phyloP scores from a whole-genome alignment of 1,140 invertebrate species.

The Plectus sambesii region DNA sequence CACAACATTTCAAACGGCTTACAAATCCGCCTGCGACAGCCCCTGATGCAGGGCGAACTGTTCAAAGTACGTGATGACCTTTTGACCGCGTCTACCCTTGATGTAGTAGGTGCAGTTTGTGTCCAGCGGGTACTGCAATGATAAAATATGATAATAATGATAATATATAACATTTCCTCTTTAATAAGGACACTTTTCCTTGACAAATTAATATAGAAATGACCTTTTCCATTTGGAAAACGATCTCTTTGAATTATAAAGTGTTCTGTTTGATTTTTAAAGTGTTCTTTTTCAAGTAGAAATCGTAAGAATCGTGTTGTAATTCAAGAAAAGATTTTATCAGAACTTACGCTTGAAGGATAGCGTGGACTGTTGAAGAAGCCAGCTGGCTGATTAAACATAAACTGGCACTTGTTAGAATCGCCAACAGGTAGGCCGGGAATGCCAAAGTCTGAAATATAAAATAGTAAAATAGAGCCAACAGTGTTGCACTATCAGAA shows the following conservation, averaged over 20 bases:
- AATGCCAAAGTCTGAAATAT: constrained; percentile 37
- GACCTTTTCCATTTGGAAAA: too few species aligned
- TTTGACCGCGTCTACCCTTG: constrained; percentile 27
- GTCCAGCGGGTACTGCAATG: constrained; percentile 33
- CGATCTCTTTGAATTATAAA: too few species aligned
- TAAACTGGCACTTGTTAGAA: constrained; percentile 39
- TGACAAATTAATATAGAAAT: too few species aligned
- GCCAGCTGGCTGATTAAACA: constrained; percentile 27
- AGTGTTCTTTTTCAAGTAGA: too few species aligned
- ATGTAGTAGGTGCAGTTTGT: constrained; percentile 41
- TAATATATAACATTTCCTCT: constrained; percentile 6
- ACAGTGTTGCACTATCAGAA: too few species aligned
- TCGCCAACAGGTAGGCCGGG: constrained; percentile 36
- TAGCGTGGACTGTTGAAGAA: constrained; percentile 43
- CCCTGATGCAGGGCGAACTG: constrained; percentile 42
- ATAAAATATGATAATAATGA: constrained; percentile 2
- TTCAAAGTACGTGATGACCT: constrained; percentile 42
- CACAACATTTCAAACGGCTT: not conserved
- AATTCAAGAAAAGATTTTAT: too few species aligned
- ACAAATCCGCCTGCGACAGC: constrained; percentile 15
- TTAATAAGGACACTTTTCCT: not conserved
- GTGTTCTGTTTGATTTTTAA: too few species aligned
- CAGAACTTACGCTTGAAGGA: constrained; percentile 33
- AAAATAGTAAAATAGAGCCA: not conserved
- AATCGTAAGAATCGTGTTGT: too few species aligned